Evolutionary conservation across 1,140 invertebrate genomes (phyloP).

Genomic region (Monomorium pharaonis): DNA sequence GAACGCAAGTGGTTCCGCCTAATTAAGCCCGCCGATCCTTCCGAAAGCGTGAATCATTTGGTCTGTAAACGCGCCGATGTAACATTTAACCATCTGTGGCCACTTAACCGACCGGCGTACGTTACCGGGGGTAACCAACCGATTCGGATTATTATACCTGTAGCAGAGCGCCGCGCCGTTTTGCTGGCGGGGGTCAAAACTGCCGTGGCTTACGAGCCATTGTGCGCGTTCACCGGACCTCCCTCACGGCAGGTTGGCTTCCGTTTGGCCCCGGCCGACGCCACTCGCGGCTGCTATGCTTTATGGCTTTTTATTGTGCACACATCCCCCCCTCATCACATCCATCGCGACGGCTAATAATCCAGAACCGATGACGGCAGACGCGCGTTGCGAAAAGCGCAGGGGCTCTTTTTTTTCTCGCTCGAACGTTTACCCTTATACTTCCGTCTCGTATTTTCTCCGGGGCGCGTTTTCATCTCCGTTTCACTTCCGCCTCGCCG

Average conservation of each 20-base stretch:
- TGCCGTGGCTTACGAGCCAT: slow-evolving; percentile 49
- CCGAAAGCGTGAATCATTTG: slow-evolving; percentile 71
- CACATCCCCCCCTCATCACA: background rate
- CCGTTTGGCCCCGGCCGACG: slow-evolving; percentile 28
- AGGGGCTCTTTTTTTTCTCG: background rate
- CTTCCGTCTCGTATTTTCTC: slow-evolving; percentile 36
- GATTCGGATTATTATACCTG: slow-evolving; percentile 74
- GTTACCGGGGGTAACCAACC: slow-evolving; percentile 63
- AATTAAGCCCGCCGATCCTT: slow-evolving; percentile 67
- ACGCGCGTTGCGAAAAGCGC: slow-evolving; percentile 9
- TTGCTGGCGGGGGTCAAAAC: slow-evolving; percentile 55
- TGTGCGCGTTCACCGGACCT: slow-evolving; percentile 30
- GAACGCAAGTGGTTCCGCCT: slow-evolving; percentile 68
- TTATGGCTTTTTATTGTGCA: slow-evolving; percentile 69
- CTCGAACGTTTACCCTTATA: slow-evolving; percentile 15
- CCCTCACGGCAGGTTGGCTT: slow-evolving; percentile 62
- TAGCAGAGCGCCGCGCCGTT: slow-evolving; percentile 50
- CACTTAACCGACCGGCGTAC: slow-evolving; percentile 66
- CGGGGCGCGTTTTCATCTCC: background rate
- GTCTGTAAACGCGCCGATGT: slow-evolving; percentile 60
- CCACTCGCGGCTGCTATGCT: slow-evolving; percentile 4
- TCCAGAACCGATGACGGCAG: slow-evolving; percentile 51
- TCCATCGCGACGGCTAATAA: slow-evolving; percentile 58
- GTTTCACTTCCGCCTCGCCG: slow-evolving; percentile 15
- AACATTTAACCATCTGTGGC: slow-evolving; percentile 73